phyloP scores from a whole-genome alignment of 2,113 vertebrate species.

The Cisticola juncidis region DNA sequence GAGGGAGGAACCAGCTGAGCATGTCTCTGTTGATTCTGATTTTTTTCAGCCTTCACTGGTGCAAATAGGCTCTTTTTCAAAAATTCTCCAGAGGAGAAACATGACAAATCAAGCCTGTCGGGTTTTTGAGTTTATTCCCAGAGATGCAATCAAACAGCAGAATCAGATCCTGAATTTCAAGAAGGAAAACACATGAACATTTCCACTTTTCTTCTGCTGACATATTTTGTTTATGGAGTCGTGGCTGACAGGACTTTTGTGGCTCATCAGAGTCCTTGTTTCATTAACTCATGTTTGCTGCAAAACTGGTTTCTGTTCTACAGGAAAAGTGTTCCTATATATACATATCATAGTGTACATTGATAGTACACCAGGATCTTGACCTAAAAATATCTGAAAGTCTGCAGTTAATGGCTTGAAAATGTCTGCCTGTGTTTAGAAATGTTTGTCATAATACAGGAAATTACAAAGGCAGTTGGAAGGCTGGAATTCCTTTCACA shows the following conservation, averaged over 20 bases:
- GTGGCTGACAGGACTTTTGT: not conserved
- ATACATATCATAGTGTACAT: not conserved
- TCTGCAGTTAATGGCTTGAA: not conserved
- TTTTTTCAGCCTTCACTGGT: conserved; percentile 12
- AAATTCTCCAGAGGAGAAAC: not conserved
- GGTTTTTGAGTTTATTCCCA: not conserved
- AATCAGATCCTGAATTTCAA: not conserved
- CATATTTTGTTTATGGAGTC: not conserved
- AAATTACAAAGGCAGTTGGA: not conserved
- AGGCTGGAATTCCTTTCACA: not conserved
- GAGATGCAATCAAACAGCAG: not conserved
- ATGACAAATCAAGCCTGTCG: conserved; percentile 5
- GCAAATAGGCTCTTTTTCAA: not conserved
- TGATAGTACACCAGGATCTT: not conserved
- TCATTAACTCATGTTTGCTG: not conserved
- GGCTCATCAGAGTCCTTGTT: not conserved
- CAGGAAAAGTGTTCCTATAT: not conserved
- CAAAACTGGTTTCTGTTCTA: not conserved
- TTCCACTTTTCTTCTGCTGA: not conserved
- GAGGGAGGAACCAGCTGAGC: not conserved
- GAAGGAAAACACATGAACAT: not conserved
- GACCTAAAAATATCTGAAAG: not conserved
- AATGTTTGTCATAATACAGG: not conserved
- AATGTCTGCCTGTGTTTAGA: not conserved
- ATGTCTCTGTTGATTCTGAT: not conserved